A percentile compares a stretch with the other conserved stretches of the same genome.
phyloP scores from a whole-genome alignment of 2,888 invertebrate genomes.

The Tetanocera ferruginea region DNA sequence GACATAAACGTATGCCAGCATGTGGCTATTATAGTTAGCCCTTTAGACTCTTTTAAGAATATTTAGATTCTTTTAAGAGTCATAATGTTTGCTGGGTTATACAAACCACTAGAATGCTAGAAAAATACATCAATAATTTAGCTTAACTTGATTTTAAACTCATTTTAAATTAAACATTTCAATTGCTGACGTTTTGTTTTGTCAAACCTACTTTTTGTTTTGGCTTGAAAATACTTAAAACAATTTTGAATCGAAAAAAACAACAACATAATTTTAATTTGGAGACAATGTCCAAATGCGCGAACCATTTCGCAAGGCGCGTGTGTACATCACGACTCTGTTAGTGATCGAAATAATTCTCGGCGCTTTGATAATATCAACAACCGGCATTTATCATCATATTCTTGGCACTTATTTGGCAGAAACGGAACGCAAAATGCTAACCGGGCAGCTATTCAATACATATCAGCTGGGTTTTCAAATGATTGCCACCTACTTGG shows the following conservation, averaged over 20 bases:
- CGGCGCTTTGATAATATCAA: slow-evolving; percentile 56
- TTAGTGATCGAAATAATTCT: slow-evolving; percentile 56
- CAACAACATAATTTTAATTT: slow-evolving; percentile 9
- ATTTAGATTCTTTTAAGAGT: too few relatives aligned
- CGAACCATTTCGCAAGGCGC: slow-evolving; percentile 59
- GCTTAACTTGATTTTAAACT: neutral
- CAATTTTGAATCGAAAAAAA: neutral
- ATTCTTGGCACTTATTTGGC: slow-evolving; percentile 55
- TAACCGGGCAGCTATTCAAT: slow-evolving; percentile 56
- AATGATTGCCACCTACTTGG: slow-evolving; percentile 55
- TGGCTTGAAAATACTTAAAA: neutral
- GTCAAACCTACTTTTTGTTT: neutral
- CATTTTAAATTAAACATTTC: neutral
- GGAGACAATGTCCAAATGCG: slow-evolving; percentile 63
- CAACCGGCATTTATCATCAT: slow-evolving; percentile 56
- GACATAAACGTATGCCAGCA: too few relatives aligned
- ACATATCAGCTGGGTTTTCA: slow-evolving; percentile 59
- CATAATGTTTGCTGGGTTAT: too few relatives aligned
- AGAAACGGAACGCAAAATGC: slow-evolving; percentile 51
- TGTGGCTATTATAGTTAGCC: too few relatives aligned
- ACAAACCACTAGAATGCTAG: too few relatives aligned
- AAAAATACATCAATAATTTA: too few relatives aligned
- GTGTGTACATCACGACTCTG: slow-evolving; percentile 55
- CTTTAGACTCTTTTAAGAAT: too few relatives aligned
- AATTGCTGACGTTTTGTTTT: slow-evolving; percentile 9